Base-by-base conservation (phyloP, 2,113 vertebrate genomes). In the Gnathonemus echidnorhynchus region DNA sequence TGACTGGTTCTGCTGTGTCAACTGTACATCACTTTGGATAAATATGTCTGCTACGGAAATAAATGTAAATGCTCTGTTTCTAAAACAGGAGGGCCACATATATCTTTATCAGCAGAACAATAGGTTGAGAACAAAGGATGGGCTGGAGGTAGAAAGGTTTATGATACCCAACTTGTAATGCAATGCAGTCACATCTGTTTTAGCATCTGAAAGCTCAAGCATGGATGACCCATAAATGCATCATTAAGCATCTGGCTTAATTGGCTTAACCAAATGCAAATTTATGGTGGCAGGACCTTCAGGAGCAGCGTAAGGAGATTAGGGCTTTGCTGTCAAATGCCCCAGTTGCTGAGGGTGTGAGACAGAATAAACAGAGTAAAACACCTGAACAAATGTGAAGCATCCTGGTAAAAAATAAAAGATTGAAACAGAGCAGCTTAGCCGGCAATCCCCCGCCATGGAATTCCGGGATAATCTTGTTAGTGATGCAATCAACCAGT, bases 381-480 rank as follows among this genome's bases (percentile, higher is more conserved):
- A 49, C 42, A 49, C 9, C 10, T 10, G n/a, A 86, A 48, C 3
- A 86, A 86, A 46, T n/a, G 42, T 31, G n/a, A 31, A 70, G 62
- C 62, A 13, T 31, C 62, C 62, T 13, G 27, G 3, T 70, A 3
- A 70, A 70, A 70, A 86, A 86, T 39, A 8, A 85, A 42, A 10
- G 83, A 10, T 19, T 85, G 15, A 48, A 85, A n/a, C 46, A 42
- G 9, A 24, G 83, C 35, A 45, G 80, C 19, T 92, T 92, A 97
- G 97, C 96, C 97, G 89, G 77, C 97, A 97, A 31, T 97, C 95
- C 87, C 97, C 97, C 5, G 1, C 97, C 97, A 0, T 97, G 95
- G 92, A 97, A 97, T 89, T 97, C 97, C 0, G 96, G 96, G 91
- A 97, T 96, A 89, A 97, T 94, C 0, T 96, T 96, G 58, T 93